Base-by-base conservation (phyloP, 2,113 vertebrate genomes). In the Prietella phreatophila region DNA sequence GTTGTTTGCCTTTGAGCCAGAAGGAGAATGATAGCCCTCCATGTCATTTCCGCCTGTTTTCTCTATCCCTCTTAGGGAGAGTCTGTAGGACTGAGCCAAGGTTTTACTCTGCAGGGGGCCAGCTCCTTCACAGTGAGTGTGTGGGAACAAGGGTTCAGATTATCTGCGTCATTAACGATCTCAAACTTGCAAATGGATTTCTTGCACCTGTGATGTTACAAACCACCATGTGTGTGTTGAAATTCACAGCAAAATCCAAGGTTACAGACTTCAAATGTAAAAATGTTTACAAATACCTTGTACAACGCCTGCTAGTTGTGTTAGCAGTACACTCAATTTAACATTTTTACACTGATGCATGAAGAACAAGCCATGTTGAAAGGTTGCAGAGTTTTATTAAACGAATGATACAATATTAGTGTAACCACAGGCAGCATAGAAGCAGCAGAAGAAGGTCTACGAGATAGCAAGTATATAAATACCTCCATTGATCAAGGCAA, bases 1-100 rank as follows among this genome's bases (percentile, higher is more conserved):
- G 42, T n/a, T 75, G 50, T 73, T 83, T 83, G 80, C 80, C 84
- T 85, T 89, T 78, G 69, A 78, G 84, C 42, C 58, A 53, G 39
- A 19, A 27, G 50, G 58, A 61, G 67, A 50, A 47, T 11, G 80
- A 83, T 86, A 86, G 50, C 80, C 58, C 83, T 76, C 85, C 60
- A 27, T 86, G 80, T 84, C 4, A 84, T 82, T 87, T 88, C 67
- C 42, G 63, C 76, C 78, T 65, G 69, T 2, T 84, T 67, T 65
- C 42, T 39, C 61, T 53, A 53, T 58, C 9, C 69, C 42, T 73
- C 63, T 33, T 27, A 88, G 50, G 82, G 60, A n/a, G 27, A 86
- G 56, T 50, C 36, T 81, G 15, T 50, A 82, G 83, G 39, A 83
- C 39, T 10, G n/a, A 65, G 63, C 78, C 83, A 85, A 83, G 67